phyloP scores from a whole-genome alignment of 2,113 vertebrate species.

The Anarhynchus alexandrinus region DNA sequence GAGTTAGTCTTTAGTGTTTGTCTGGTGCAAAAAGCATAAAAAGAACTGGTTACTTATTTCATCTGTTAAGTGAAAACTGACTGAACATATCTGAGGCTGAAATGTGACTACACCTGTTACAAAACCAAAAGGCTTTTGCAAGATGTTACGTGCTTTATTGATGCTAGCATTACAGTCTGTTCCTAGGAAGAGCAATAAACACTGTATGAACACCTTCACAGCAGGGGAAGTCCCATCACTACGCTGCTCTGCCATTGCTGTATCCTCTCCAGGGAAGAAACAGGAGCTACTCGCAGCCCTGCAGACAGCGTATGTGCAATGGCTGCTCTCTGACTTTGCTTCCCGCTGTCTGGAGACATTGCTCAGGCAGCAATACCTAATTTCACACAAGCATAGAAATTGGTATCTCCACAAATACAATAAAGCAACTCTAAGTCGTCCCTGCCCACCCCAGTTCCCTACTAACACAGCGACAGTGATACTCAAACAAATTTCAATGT shows the following conservation, averaged over 20 bases:
- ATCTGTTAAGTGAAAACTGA: not conserved
- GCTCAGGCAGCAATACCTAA: not conserved
- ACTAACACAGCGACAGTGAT: not conserved
- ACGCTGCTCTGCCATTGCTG: fast-evolving
- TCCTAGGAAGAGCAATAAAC: not conserved
- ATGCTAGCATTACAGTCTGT: not conserved
- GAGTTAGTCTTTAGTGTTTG: not conserved
- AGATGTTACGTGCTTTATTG: not conserved
- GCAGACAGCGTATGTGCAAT: not conserved
- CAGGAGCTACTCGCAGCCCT: not conserved
- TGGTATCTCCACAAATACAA: not conserved
- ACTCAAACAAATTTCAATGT: not conserved
- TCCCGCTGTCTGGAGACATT: not conserved
- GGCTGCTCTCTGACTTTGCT: not conserved
- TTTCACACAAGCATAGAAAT: not conserved
- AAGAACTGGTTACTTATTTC: not conserved
- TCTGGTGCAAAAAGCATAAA: not conserved
- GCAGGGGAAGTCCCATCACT: not conserved
- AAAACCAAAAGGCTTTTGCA: not conserved
- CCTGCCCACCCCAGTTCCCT: not conserved
- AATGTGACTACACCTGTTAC: not conserved
- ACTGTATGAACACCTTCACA: not conserved
- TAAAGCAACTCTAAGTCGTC: not conserved
- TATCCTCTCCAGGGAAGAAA: not conserved
- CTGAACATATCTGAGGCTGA: not conserved